Evolutionary conservation across 2,113 vertebrate species (phyloP).

Genomic region (Trogon surrucura): DNA sequence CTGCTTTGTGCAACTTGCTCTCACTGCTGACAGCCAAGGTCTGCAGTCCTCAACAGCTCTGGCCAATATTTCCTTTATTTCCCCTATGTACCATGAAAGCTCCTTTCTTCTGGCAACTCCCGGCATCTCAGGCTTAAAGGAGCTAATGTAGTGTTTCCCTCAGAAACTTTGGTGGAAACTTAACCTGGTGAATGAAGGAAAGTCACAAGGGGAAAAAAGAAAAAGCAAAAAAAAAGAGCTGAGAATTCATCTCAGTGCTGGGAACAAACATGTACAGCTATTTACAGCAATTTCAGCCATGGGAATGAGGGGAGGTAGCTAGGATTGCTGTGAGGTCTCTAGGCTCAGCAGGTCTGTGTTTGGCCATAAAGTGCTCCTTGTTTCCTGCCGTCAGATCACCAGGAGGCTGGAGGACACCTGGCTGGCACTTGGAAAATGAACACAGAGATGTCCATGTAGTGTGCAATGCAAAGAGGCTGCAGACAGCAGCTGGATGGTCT

Average conservation of each 20-base stretch:
- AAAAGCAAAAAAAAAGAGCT: neutral
- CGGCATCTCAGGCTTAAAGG: neutral
- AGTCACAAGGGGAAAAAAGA: neutral
- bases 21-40: neutral
- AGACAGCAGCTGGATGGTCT: neutral
- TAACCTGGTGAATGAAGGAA: neutral
- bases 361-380: neutral
- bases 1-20: neutral
- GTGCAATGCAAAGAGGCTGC: neutral
- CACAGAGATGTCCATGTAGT: rapidly evolving
- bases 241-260: neutral
- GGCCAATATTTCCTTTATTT: neutral
- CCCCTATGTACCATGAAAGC: rapidly evolving
- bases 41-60: neutral
- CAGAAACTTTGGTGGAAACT: neutral
- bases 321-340: neutral
- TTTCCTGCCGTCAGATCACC: neutral
- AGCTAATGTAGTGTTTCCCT: neutral
- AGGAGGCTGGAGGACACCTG: neutral
- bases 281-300: neutral
- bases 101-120: neutral
- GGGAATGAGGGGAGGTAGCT: neutral
- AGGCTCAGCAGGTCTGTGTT: neutral
- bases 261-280: neutral
- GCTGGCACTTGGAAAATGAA: neutral